Conservation (phyloP, 1,140 invertebrate genomes). For the Heliconius eleuchia region DNA sequence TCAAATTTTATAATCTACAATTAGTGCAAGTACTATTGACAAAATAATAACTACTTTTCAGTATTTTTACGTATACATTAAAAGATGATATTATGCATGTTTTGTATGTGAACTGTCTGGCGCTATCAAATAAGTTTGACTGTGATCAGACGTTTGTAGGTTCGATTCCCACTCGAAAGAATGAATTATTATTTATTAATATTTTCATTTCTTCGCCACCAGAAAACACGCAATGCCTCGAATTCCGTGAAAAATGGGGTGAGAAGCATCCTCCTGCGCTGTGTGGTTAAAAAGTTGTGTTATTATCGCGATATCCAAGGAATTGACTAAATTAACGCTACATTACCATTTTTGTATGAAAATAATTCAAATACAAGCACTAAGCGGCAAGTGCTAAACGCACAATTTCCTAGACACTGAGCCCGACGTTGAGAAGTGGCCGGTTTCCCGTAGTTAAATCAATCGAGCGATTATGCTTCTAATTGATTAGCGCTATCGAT, state of each 20-base stretch:
- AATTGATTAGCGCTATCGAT: conserved; percentile 60
- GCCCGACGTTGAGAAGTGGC: conserved; percentile 59
- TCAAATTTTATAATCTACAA: background rate
- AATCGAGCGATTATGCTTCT: conserved; percentile 51
- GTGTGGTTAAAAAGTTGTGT: background rate
- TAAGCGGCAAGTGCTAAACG: conserved; percentile 25
- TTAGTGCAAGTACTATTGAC: background rate
- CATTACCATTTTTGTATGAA: background rate
- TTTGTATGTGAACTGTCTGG: too few species aligned
- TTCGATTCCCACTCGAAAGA: too few species aligned
- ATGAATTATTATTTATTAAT: too few species aligned
- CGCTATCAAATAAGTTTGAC: too few species aligned
- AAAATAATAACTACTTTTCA: background rate
- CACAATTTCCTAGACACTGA: conserved; percentile 40
- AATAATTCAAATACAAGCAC: conserved; percentile 16
- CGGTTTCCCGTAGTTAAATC: conserved; percentile 64
- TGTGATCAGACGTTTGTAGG: too few species aligned
- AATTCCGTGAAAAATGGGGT: too few species aligned
- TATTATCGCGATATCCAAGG: background rate
- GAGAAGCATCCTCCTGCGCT: too few species aligned
- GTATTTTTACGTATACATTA: too few species aligned
- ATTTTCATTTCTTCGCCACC: too few species aligned
- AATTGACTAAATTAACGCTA: background rate
- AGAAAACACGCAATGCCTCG: too few species aligned
- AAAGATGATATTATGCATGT: background rate